phyloP scores from a whole-genome alignment of 2,888 invertebrate genomes.

The Metacarcinus magister region DNA sequence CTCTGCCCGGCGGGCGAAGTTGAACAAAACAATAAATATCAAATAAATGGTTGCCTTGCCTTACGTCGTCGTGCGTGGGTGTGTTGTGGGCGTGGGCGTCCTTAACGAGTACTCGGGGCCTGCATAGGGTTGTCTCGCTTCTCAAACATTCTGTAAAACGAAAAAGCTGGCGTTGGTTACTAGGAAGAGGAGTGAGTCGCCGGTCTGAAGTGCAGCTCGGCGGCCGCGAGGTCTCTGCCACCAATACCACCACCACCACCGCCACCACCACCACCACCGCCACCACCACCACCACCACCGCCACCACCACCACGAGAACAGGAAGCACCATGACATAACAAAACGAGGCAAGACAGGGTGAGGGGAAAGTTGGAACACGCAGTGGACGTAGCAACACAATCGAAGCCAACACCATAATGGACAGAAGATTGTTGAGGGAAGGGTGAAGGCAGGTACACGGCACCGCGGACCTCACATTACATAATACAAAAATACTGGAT shows the following conservation, averaged over 20 bases:
- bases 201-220: background rate
- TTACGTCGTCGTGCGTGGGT: background rate
- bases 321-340: background rate
- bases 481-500: background rate
- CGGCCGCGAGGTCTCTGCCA: background rate
- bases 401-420: background rate
- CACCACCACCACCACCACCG: too few relatives aligned
- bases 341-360: background rate
- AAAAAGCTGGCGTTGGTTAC: background rate
- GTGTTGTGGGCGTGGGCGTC: conserved; percentile 16
- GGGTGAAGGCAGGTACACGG: background rate
- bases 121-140: background rate
- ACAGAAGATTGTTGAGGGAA: background rate
- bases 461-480: background rate
- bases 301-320: background rate
- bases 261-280: background rate
- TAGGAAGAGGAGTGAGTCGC: conserved; percentile 1
- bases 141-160: background rate
- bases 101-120: background rate
- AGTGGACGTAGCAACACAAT: background rate
- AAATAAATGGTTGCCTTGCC: background rate
- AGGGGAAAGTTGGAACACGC: background rate
- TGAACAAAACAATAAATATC: conserved; percentile 43
- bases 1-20: background rate
- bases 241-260: too few relatives aligned